phyloP scores from a whole-genome alignment of 1,140 invertebrate species.

The Cylas formicarius region DNA sequence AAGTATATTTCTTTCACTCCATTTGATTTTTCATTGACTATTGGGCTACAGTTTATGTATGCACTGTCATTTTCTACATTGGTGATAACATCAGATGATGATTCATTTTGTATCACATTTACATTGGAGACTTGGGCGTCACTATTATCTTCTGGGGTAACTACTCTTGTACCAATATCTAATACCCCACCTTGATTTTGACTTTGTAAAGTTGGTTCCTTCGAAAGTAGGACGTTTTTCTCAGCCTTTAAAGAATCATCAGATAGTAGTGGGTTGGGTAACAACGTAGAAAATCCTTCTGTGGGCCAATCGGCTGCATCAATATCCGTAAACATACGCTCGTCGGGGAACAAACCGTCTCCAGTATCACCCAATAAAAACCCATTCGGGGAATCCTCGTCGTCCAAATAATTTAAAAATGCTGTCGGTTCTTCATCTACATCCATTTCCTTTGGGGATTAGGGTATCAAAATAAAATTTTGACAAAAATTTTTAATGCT shows the following conservation, averaged over 20 bases:
- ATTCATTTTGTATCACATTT: constrained; percentile 7
- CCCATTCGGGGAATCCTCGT: constrained; percentile 21
- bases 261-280: constrained; percentile 25
- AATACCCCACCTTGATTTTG: constrained; percentile 7
- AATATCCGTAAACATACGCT: constrained; percentile 32
- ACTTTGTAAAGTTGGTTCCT: constrained; percentile 2
- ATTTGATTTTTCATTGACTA: neutral
- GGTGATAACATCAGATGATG: neutral
- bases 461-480: constrained; percentile 99
- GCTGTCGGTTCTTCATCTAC: constrained; percentile 24
- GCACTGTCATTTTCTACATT: constrained; percentile 3
- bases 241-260: constrained; percentile 16
- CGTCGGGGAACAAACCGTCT: constrained; percentile 26
- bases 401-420: constrained; percentile 30
- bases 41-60: neutral
- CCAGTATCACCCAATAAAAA: constrained; percentile 28
- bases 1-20: constrained; percentile 8
- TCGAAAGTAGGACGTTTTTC: neutral
- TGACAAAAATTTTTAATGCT: constrained; percentile 76
- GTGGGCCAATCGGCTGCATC: constrained; percentile 26
- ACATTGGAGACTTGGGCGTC: constrained; percentile 7
- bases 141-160: constrained; percentile 3
- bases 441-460: constrained; percentile 67
- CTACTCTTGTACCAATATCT: constrained; percentile 7
- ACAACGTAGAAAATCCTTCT: constrained; percentile 27